Conservation (phyloP, 2,797 vertebrate genomes). For the Danionella dracula region DNA sequence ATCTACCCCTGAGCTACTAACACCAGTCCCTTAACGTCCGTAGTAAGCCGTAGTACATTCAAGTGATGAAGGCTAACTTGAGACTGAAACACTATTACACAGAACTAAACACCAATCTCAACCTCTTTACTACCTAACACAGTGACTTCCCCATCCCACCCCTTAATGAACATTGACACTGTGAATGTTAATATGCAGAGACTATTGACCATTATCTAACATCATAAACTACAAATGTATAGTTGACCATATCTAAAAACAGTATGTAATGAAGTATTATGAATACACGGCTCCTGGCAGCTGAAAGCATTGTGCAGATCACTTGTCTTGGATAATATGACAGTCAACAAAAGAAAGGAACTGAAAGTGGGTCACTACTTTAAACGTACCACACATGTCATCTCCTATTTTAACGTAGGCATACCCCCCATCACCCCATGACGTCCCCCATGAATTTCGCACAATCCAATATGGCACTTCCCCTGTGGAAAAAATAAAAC, state of each 20-base stretch:
- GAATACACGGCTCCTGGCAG: neutral
- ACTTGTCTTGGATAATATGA: neutral
- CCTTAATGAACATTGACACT: too few species aligned
- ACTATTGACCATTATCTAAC: neutral
- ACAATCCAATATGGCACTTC: constrained; percentile 85
- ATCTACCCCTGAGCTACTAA: too few species aligned
- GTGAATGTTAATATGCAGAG: neutral
- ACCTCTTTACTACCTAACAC: too few species aligned
- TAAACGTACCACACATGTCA: constrained; percentile 81
- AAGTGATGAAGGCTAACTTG: too few species aligned
- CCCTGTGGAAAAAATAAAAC: constrained; percentile 56
- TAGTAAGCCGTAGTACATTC: too few species aligned
- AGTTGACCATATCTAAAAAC: too few species aligned
- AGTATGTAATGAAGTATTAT: constrained; percentile 19
- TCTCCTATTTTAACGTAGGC: constrained; percentile 80
- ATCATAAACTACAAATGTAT: neutral
- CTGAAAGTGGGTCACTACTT: constrained; percentile 1
- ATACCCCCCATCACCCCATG: constrained; percentile 83
- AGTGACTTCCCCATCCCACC: too few species aligned
- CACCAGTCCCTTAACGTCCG: too few species aligned
- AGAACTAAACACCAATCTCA: too few species aligned
- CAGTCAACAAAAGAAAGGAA: neutral
- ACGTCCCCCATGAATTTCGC: constrained; percentile 84
- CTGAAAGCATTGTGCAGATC: neutral
- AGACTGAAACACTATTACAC: too few species aligned